Base-by-base conservation (phyloP, 2,888 invertebrate genomes). In the Noctua janthina region DNA sequence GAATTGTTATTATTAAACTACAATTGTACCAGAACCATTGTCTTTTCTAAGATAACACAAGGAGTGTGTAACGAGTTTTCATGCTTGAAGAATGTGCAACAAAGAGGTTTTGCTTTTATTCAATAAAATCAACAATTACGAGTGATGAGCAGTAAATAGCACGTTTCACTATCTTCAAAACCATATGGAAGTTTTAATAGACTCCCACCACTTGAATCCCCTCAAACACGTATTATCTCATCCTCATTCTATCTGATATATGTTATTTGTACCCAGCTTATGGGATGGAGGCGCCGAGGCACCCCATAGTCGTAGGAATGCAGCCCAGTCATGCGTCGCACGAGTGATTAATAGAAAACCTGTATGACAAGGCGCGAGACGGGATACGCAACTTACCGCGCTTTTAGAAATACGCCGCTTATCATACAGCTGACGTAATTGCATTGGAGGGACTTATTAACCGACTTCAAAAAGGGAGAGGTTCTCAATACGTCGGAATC, bases 281-380 rank as follows among this genome's bases (percentile, higher is more conserved):
- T n/a, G 70, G 82, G 82, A 83, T 83, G 82, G 76, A 87, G 85
- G 86, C 88, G 83, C 85, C 85, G 81, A 87, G 86, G 87, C 89
- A 88, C 88, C 87, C 88, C 85, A 92, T 92, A 91, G 91, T 91
- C 91, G 89, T 82, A 90, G 95, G 95, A 95, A 95, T 95, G 95
- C 94, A 91, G 93, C 84, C 91, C 91, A 90, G 91, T 90, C 90
- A 91, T 88, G 87, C 85, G 88, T 88, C 90, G 89, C 87, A 87
- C 91, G 87, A 88, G 90, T 94, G 94, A 95, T 94, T 94, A 93
- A 94, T 94, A 93, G 93, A 92, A 93, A 93, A 94, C 93, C 93
- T 90, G 93, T 93, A 92, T 90, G 88, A 88, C 89, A 90, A 90
- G 85, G 68, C 76, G 77, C 73, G 64, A 75, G 82, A 86, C 83